A percentile compares a stretch with the other conserved stretches of the same genome.
phyloP scores from a whole-genome alignment of 2,113 vertebrate species.

The Pteruthius melanotis region DNA sequence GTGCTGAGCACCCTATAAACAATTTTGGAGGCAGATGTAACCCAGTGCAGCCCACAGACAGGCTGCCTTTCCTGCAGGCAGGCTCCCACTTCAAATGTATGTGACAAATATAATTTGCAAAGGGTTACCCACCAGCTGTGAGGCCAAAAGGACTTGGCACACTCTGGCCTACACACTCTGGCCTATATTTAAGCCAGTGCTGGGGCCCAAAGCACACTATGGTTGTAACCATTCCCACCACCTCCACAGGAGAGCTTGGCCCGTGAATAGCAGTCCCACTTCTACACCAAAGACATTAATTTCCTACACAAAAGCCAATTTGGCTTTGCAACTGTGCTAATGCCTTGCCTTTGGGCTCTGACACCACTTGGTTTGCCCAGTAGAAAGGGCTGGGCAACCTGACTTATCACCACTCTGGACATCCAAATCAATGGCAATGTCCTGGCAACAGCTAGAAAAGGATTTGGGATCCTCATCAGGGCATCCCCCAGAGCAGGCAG shows the following conservation, averaged over 20 bases:
- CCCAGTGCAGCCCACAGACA: background rate
- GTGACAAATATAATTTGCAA: background rate
- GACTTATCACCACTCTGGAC: background rate
- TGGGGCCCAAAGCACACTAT: background rate
- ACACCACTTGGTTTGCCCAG: background rate
- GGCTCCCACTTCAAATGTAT: background rate
- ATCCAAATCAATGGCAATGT: background rate
- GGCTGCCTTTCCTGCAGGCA: background rate
- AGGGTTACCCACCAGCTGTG: background rate
- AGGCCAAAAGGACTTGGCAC: accelerated
- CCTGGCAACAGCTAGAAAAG: accelerated
- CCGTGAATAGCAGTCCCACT: accelerated
- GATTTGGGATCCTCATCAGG: background rate
- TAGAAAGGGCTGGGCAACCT: background rate
- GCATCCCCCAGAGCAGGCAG: accelerated
- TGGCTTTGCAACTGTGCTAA: background rate
- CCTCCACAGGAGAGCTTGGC: background rate
- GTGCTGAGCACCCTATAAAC: background rate
- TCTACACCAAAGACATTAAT: background rate
- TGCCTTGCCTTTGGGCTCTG: background rate
- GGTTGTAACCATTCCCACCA: background rate
- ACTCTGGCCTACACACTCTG: accelerated
- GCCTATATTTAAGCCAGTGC: background rate
- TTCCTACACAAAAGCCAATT: background rate
- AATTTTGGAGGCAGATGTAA: background rate